Percentiles rank a stretch among this genome's conserved stretches.
Evolutionary conservation across 2,888 invertebrate genomes (phyloP).

Genomic region (Agonopterix subpropinquella): DNA sequence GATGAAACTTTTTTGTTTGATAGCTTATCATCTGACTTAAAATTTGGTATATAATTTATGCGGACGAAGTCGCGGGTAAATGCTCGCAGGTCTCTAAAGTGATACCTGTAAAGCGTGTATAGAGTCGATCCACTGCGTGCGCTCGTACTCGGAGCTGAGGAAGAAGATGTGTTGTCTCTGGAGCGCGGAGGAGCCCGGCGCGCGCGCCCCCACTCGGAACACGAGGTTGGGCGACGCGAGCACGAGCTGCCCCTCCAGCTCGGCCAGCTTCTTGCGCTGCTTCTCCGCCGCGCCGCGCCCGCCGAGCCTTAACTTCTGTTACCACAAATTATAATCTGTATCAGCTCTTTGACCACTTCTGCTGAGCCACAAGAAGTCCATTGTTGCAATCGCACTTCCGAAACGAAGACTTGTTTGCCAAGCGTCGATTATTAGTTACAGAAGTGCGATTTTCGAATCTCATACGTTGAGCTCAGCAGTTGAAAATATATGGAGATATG

Average conservation of each 20-base stretch:
- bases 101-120: slow-evolving; percentile 86
- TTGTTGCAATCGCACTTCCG: no score
- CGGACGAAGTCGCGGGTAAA: no score
- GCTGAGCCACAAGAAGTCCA: no score
- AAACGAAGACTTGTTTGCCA: no score
- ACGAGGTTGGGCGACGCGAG: slow-evolving; percentile 93
- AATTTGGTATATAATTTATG: no score
- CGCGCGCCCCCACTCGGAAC: slow-evolving; percentile 85
- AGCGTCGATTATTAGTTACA: no score
- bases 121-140: slow-evolving; percentile 95
- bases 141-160: slow-evolving; percentile 94
- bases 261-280: slow-evolving; percentile 91
- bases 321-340: neutral
- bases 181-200: slow-evolving; percentile 61
- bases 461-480: no score
- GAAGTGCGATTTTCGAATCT: no score
- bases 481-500: no score
- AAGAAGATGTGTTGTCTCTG: slow-evolving; percentile 88
- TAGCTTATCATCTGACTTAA: no score
- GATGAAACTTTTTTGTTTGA: no score
- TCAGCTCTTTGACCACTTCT: no score
- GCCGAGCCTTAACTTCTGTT: slow-evolving; percentile 77
- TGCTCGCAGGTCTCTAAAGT: neutral
- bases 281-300: slow-evolving; percentile 83
- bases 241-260: slow-evolving; percentile 92